Base-by-base conservation (phyloP, 2,888 invertebrate genomes). In the Argyresthia goedartella region DNA sequence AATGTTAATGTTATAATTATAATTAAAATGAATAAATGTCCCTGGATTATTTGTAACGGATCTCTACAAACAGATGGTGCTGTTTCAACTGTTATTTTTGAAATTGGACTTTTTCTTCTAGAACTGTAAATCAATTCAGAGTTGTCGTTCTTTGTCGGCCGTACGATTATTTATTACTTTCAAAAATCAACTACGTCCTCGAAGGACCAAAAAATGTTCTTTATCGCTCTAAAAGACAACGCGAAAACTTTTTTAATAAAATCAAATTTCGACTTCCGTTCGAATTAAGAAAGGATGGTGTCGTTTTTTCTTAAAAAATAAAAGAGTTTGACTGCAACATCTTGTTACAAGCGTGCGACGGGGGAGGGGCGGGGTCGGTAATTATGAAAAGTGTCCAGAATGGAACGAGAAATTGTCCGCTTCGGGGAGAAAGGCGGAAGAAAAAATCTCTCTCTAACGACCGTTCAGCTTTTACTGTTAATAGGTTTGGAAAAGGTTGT, bases 321-420 rank as follows among this genome's bases (percentile, higher is more conserved):
- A 25, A 25, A 25, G 39, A 39, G 39, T 39, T 39, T 39, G 39
- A 71, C 68, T 72, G 73, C 76, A 78, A 81, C 81, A 81, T 84
- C 82, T 81, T 81, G 77, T 81, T 69, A 76, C 70, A 72, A 75
- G 73, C 36, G 34, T 16, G 34, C 49, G 10, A n/a, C 67, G 66
- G 63, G 68, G 69, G 62, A 71, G 44, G 39, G 39, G 39, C 39
- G 63, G 68, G 69, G 63, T 69, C 69, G 71, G 80, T 84, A 82
- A 86, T 85, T 84, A 82, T 81, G 84, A 82, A 84, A 82, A 86
- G 84, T 84, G 85, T 84, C 79, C 73, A 61, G 67, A 62, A 58
- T 62, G 44, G 34, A 35, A 25, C 16, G 41, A 11, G 14, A 43
- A 50, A 43, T 50, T 33, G 42, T 44, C 14, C 50, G 34, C 25